Conservation (phyloP, 2,888 invertebrate genomes). For the Ophion ventricosus region DNA sequence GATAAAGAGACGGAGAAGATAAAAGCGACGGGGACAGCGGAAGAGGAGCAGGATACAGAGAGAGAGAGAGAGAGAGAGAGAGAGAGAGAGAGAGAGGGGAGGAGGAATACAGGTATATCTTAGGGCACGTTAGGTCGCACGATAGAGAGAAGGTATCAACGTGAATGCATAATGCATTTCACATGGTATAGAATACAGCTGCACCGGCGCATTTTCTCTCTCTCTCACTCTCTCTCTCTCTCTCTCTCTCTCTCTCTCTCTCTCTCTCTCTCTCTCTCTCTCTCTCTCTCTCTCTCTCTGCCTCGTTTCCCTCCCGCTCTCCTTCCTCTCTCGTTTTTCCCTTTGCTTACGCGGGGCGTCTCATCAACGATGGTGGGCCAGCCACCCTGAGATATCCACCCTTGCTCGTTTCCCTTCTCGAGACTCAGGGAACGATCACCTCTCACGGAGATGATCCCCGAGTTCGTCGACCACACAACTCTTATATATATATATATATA, state of each 20-base stretch:
- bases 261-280: conserved; percentile 39
- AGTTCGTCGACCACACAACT: conserved; percentile 47
- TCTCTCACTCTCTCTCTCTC: conserved; percentile 57
- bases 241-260: conserved; percentile 60
- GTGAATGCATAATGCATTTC: conserved; percentile 79
- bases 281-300: conserved; percentile 58
- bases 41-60: conserved; percentile 17
- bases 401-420: conserved; percentile 44
- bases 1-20: conserved; percentile 36
- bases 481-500: neutral
- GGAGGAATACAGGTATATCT: conserved; percentile 47
- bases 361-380: conserved; percentile 67
- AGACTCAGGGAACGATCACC: conserved; percentile 46
- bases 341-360: conserved; percentile 38
- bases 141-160: conserved; percentile 69
- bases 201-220: conserved; percentile 61
- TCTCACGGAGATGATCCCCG: conserved; percentile 44
- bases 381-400: conserved; percentile 60
- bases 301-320: neutral
- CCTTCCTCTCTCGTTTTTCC: conserved; percentile 38
- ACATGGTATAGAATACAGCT: conserved; percentile 69
- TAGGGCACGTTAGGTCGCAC: conserved; percentile 62
- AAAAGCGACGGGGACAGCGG: conserved; percentile 5
- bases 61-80: conserved; percentile 32
- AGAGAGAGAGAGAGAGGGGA: conserved; percentile 38